These are phyloP conservation scores for Drosophila nigricruria DNA, from an alignment of 2,888 invertebrate genomes.

Conservation along the genomic window DNA sequence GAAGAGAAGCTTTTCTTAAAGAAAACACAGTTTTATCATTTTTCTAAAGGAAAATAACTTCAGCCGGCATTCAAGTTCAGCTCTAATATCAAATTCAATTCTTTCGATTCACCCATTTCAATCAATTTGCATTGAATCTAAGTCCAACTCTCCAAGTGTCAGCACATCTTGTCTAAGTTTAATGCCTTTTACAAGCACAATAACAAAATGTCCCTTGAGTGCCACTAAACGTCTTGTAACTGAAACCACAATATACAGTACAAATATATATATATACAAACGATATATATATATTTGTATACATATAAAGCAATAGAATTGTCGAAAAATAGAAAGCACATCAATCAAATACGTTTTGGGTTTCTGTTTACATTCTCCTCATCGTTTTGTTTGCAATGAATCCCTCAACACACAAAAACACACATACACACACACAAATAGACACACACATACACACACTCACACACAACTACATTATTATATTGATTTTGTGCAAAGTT, in stretches of 20 bases:
- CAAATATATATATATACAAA: not conserved
- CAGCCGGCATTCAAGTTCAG: not conserved
- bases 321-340: constrained; percentile 50
- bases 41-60: not conserved
- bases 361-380: constrained; percentile 61
- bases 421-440: constrained; percentile 21
- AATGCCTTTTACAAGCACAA: constrained; percentile 32
- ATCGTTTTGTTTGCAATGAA: constrained; percentile 46
- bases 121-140: constrained; percentile 21
- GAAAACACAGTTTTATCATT: too few relatives aligned
- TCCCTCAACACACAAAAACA: constrained; percentile 27
- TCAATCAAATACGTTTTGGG: constrained; percentile 69
- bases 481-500: constrained; percentile 63
- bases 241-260: constrained; percentile 50
- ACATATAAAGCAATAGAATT: constrained; percentile 17
- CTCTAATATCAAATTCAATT: not conserved
- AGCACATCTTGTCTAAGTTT: constrained; percentile 29
- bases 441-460: not conserved
- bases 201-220: constrained; percentile 53
- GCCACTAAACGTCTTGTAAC: constrained; percentile 43
- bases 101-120: constrained; percentile 8
- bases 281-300: not conserved
- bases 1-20: too few relatives aligned
- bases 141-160: constrained; percentile 34
- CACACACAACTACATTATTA: constrained; percentile 48